Percentiles rank a stretch among this genome's conserved stretches.
These are phyloP conservation scores for Pammene aurita DNA, from an alignment of 2,888 invertebrate genomes.

Conservation along the genomic window DNA sequence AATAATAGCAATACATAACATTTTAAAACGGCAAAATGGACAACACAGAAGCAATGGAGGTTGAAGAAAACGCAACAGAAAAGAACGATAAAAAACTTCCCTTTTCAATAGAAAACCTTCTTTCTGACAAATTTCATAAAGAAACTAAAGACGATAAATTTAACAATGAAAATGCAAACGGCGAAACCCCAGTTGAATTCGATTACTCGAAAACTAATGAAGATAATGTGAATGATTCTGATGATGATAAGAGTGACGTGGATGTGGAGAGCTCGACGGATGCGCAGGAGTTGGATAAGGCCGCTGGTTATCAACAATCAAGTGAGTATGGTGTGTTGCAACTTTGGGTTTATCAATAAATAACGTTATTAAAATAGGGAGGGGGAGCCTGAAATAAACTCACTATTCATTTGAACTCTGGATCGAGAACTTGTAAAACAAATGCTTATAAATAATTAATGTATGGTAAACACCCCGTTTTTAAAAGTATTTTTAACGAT, in stretches of 20 bases:
- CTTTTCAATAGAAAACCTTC: conserved; percentile 74
- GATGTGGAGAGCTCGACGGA: conserved; percentile 74
- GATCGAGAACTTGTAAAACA: too few species aligned
- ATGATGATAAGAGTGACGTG: conserved; percentile 63
- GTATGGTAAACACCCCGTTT: too few species aligned
- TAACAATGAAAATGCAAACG: conserved; percentile 15
- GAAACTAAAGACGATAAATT: conserved; percentile 20
- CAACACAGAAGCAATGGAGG: conserved; percentile 54
- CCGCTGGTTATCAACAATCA: conserved; percentile 71
- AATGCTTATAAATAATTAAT: too few species aligned
- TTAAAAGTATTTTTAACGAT: too few species aligned
- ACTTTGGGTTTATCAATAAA: too few species aligned
- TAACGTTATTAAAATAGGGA: too few species aligned
- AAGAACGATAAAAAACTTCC: conserved; percentile 66
- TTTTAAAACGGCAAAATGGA: conserved; percentile 34
- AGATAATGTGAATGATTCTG: conserved; percentile 54
- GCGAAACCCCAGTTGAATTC: conserved; percentile 43
- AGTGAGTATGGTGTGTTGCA: too few species aligned
- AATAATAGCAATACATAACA: not conserved
- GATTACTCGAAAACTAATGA: conserved; percentile 39
- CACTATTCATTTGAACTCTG: too few species aligned
- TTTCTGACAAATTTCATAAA: conserved; percentile 68
- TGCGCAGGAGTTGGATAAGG: conserved; percentile 62
- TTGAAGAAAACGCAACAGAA: conserved; percentile 55
- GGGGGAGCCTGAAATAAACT: too few species aligned